These are phyloP conservation scores for Lindbergichthys nudifrons DNA, from an alignment of 2,797 vertebrate species.

Conservation along the genomic window DNA sequence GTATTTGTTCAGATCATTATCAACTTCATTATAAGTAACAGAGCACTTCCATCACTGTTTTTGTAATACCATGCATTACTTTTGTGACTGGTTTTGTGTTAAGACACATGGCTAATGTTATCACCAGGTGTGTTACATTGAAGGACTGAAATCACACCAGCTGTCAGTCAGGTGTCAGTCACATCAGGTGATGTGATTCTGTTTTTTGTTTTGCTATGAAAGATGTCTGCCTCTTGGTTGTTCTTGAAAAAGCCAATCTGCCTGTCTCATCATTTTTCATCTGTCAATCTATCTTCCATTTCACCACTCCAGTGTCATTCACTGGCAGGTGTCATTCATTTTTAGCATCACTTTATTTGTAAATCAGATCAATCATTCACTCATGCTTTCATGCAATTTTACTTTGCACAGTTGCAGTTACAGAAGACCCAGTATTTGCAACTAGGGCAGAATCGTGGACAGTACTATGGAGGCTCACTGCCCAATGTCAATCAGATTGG, in stretches of 20 bases:
- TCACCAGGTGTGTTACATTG: constrained; percentile 54
- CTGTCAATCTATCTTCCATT: constrained; percentile 47
- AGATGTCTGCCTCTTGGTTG: constrained; percentile 49
- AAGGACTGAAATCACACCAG: constrained; percentile 50
- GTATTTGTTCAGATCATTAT: constrained; percentile 54
- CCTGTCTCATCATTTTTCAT: constrained; percentile 55
- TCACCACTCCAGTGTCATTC: too few species aligned
- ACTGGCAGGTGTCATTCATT: constrained; percentile 61
- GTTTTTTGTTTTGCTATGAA: constrained; percentile 34
- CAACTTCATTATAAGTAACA: constrained; percentile 32
- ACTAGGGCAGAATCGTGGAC: constrained; percentile 97
- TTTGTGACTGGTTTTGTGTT: constrained; percentile 31
- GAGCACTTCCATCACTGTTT: constrained; percentile 37
- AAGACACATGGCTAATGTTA: constrained; percentile 40
- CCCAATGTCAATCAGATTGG: constrained; percentile 99
- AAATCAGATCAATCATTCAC: constrained; percentile 81
- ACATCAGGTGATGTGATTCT: constrained; percentile 48
- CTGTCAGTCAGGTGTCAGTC: constrained; percentile 62
- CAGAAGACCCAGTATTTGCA: constrained; percentile 99
- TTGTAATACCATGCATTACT: constrained; percentile 33
- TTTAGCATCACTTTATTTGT: constrained; percentile 70
- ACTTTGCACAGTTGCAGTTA: constrained; percentile 96
- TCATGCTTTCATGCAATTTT: constrained; percentile 88
- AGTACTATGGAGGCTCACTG: constrained; percentile 98
- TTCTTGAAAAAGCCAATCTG: constrained; percentile 54